These are phyloP conservation scores for Erebia ligea DNA, from an alignment of 2,888 invertebrate genomes.

Conservation along the genomic window DNA sequence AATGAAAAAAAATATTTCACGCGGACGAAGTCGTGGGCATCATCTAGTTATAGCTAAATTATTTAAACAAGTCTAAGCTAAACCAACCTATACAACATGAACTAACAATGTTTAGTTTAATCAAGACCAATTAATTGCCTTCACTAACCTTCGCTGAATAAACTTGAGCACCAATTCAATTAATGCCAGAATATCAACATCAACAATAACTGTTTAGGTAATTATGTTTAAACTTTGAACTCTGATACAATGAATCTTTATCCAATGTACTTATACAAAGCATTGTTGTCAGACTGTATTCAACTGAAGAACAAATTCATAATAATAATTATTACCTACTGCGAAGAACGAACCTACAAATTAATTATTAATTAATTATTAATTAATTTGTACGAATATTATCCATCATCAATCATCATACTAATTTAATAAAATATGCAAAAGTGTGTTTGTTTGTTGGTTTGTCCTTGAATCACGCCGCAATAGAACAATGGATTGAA, in stretches of 20 bases:
- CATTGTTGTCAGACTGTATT: slow-evolving; percentile 2
- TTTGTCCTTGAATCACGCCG: too few relatives aligned
- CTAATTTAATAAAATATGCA: too few relatives aligned
- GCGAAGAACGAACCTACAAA: too few relatives aligned
- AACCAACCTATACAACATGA: slow-evolving; percentile 16
- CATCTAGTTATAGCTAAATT: background rate
- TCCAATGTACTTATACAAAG: slow-evolving; percentile 46
- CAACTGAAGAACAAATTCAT: background rate
- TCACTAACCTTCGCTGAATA: slow-evolving; percentile 71
- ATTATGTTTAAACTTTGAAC: slow-evolving; percentile 69
- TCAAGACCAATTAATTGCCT: slow-evolving; percentile 71
- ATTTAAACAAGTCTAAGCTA: background rate
- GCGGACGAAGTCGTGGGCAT: too few relatives aligned
- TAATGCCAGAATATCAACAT: slow-evolving; percentile 73
- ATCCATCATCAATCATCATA: too few relatives aligned
- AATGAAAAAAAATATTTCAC: background rate
- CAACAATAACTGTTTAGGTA: slow-evolving; percentile 76
- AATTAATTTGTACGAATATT: too few relatives aligned
- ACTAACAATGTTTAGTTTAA: slow-evolving; percentile 76
- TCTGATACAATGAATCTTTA: slow-evolving; percentile 46
- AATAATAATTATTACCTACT: background rate
- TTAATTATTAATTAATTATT: too few relatives aligned
- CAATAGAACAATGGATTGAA: too few relatives aligned
- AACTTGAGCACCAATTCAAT: slow-evolving; percentile 76
- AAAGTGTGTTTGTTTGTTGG: too few relatives aligned